Percentiles rank a stretch among this genome's conserved stretches.
These are phyloP conservation scores for Phoeniculus purpureus DNA, from an alignment of 2,797 vertebrate genomes.

Conservation along the genomic window DNA sequence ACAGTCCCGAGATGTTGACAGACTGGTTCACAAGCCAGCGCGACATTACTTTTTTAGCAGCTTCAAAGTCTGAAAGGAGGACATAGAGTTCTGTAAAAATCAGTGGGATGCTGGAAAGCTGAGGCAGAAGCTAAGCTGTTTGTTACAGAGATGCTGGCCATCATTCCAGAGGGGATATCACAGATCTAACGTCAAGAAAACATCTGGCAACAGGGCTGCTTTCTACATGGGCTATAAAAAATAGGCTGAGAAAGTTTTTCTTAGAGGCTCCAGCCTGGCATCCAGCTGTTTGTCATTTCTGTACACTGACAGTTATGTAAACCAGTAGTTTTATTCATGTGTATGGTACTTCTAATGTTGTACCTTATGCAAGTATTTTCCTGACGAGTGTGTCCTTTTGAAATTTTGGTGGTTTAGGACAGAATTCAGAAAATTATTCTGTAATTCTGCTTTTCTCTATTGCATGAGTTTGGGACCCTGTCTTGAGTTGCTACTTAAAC, in stretches of 20 bases:
- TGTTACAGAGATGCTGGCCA: background rate
- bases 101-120: slow-evolving; percentile 58
- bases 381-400: background rate
- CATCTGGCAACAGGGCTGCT: slow-evolving; percentile 20
- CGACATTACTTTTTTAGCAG: slow-evolving; percentile 46
- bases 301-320: background rate
- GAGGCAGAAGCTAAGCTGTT: background rate
- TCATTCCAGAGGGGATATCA: slow-evolving; percentile 37
- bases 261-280: background rate
- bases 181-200: slow-evolving; percentile 36
- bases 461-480: background rate
- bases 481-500: background rate
- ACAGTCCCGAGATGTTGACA: slow-evolving; percentile 52
- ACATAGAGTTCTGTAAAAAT: slow-evolving; percentile 56
- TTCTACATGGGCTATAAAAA: slow-evolving; percentile 22
- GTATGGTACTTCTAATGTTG: background rate
- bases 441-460: background rate
- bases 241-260: slow-evolving; percentile 39
- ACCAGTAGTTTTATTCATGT: background rate
- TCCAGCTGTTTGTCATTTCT: background rate
- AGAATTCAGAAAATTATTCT: background rate
- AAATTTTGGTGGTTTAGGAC: background rate
- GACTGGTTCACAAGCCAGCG: slow-evolving; percentile 58
- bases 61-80: slow-evolving; percentile 42
- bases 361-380: background rate